Conservation (phyloP, 2,113 vertebrate species). For the Malurus cyaneus region DNA sequence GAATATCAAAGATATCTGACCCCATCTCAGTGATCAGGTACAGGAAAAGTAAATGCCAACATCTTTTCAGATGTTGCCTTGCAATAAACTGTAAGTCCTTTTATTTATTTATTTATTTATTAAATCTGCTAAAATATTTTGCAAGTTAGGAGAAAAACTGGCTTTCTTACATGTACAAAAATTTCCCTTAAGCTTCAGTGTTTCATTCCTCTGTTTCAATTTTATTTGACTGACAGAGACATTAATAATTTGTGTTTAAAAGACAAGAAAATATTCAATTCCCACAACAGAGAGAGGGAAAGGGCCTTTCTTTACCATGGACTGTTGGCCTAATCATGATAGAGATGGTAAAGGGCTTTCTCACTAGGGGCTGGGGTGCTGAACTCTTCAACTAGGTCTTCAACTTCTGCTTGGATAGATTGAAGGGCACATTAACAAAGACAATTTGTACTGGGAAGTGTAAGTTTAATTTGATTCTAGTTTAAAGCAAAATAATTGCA, state of each 20-base stretch:
- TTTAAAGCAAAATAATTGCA: neutral
- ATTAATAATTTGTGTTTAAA: neutral
- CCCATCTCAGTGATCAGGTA: neutral
- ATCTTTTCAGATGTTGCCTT: neutral
- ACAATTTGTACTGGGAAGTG: neutral
- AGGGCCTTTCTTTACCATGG: neutral
- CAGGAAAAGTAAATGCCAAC: neutral
- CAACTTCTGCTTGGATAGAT: neutral
- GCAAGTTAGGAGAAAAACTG: neutral
- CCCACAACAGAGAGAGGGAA: neutral
- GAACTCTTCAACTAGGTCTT: neutral
- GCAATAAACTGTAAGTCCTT: fast-evolving
- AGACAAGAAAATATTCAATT: neutral
- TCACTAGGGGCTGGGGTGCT: neutral
- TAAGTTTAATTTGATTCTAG: neutral
- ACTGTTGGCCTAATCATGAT: neutral
- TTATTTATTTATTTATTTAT: neutral
- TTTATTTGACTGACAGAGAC: neutral
- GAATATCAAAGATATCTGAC: neutral
- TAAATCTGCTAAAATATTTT: neutral
- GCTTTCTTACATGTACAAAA: neutral
- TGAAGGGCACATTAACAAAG: neutral
- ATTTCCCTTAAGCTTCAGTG: neutral
- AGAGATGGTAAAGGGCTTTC: neutral
- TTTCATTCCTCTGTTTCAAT: neutral